Base-by-base conservation (phyloP, 2,888 invertebrate species). In the Dicycla oo region DNA sequence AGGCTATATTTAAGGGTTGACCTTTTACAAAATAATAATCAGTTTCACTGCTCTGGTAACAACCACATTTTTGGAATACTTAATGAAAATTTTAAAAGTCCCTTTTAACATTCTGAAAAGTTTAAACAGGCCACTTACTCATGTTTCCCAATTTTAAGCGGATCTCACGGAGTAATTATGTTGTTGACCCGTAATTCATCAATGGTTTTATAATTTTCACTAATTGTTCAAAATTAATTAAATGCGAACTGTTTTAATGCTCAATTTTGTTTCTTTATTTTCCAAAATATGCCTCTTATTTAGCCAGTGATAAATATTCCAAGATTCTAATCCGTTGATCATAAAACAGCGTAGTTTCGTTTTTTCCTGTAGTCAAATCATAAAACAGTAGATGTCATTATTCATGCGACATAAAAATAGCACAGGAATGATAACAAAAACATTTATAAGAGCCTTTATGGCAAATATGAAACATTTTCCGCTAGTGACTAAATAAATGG, bases 381-480 rank as follows among this genome's bases (percentile, higher is more conserved):
- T 56, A 67, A 56, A 61, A 61, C 49, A 60, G 58, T 54, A 49
- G 40, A 38, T n/a, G 30, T 47, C 7, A 68, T 56, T 51, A 26
- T 63, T 78, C 30, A 67, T 65, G 34, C 13, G 47, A 26, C 51
- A 60, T 69, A 54, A 58, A 65, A 58, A 67, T 71, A 63, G 20
- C 51, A 71, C 43, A 64, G 51, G 68, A 65, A 73, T 68, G 63
- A 62, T 69, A 80, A 73, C 54, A 76, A 51, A 66, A 76, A 73
- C 69, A 75, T 81, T 81, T 74, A 73, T 73, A 73, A 73, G 64
- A 68, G 63, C 62, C 72, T 77, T 62, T 65, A 79, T 88, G 87
- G 89, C 86, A 88, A 91, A 91, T 88, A 88, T 81, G 81, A 81
- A 85, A 86, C 82, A 91, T 92, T 91, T 90, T 91, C 91, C 89